Base-by-base conservation (phyloP, 2,888 invertebrate genomes). In the Melieria picta region DNA sequence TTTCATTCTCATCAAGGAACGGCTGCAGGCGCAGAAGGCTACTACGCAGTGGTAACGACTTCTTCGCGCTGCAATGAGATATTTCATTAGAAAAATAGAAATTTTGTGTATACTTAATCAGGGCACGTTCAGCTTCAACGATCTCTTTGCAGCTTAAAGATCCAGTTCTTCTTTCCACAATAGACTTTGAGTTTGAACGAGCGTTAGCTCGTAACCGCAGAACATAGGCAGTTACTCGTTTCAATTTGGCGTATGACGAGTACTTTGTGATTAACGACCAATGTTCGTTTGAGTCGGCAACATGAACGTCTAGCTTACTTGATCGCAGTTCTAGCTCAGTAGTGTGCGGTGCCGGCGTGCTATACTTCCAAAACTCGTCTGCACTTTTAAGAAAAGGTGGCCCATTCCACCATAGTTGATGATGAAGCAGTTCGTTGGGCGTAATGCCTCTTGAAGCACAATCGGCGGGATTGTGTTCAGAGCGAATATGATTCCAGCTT, bases 381-480 rank as follows among this genome's bases (percentile, higher is more conserved):
- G 47, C 6, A 9, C n/a, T 13, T 55, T 9, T 58, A 16, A 57
- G 16, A 45, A 57, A 67, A 30, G 6, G 6, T 10, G 61, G 50
- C 6, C 68, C 68, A 7, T 60, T 61, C 45, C 61, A 68, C 68
- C 68, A 68, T 45, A 68, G 50, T 30, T 67, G 48, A 11, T 60
- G 48, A 30, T 16, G 58, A 5, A 57, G 60, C 13, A 60, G 67
- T 16, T 62, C 62, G 10, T 47, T n/a, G 6, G 48, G 60, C 4
- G 48, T 30, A 13, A 68, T 30, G n/a, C 55, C 69, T 61, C 68
- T 61, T 9, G 61, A 68, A 42, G 62, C 68, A 45, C 61, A 52
- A 62, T 69, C 68, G 1, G 68, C 68, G 9, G 68, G 68, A 61
- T 68, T 69, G 4, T 11, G 58, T 30, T 61, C 62, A 5, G 69